These are phyloP conservation scores for Eupithecia pulchellata DNA, from an alignment of 2,888 invertebrate genomes.

Conservation along the genomic window DNA sequence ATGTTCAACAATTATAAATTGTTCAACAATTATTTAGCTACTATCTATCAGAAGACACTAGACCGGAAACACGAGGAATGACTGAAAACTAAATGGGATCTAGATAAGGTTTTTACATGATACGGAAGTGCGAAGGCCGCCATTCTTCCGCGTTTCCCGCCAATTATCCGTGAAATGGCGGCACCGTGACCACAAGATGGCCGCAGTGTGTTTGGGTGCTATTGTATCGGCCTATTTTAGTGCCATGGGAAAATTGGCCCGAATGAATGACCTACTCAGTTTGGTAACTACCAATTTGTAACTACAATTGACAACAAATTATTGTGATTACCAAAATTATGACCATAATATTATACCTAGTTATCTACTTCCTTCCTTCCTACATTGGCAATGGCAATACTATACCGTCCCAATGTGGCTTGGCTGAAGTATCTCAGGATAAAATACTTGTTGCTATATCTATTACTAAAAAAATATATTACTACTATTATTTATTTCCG, in stretches of 20 bases:
- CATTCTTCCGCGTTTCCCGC: slow-evolving; percentile 62
- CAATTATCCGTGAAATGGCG: slow-evolving; percentile 58
- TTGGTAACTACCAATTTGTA: too few species aligned
- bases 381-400: not conserved
- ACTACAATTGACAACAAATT: slow-evolving; percentile 1
- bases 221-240: slow-evolving; percentile 25
- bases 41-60: not conserved
- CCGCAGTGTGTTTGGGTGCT: slow-evolving; percentile 52
- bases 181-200: slow-evolving; percentile 56
- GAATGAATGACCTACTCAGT: not conserved
- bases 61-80: slow-evolving; percentile 12
- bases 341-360: too few species aligned
- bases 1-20: not conserved
- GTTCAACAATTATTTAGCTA: not conserved
- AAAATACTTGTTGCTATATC: too few species aligned
- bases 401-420: not conserved
- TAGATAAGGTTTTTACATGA: slow-evolving; percentile 56
- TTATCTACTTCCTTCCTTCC: not conserved
- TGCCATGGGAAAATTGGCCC: slow-evolving; percentile 22
- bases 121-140: slow-evolving; percentile 66
- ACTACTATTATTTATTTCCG: too few species aligned
- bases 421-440: too few species aligned
- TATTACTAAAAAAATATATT: too few species aligned
- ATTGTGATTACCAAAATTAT: not conserved
- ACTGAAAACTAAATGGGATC: slow-evolving; percentile 41